A percentile compares a stretch with the other conserved stretches of the same genome.
phyloP scores from a whole-genome alignment of 2,888 invertebrate genomes.

The Craniophora ligustri region DNA sequence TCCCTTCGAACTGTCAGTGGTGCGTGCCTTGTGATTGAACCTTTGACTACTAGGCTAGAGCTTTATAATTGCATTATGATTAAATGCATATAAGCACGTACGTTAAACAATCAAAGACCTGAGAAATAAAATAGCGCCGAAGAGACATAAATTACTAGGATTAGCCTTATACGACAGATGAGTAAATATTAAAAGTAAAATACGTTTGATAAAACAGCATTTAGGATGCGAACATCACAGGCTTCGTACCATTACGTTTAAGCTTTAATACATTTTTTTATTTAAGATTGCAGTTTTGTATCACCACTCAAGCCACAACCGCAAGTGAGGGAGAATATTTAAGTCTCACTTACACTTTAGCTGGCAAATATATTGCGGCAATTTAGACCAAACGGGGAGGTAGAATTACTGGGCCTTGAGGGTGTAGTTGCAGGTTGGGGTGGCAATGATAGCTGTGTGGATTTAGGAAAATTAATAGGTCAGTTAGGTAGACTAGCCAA shows the following conservation, averaged over 20 bases:
- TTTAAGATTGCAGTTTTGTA: slow-evolving; percentile 59
- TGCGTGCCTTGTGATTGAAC: no score
- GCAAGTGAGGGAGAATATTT: slow-evolving; percentile 68
- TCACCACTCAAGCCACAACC: slow-evolving; percentile 52
- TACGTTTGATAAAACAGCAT: slow-evolving; percentile 8
- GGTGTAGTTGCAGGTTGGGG: slow-evolving; percentile 48
- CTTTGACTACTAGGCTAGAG: no score
- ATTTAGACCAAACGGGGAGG: slow-evolving; percentile 65
- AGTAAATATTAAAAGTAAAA: neutral
- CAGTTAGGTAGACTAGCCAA: slow-evolving; percentile 12
- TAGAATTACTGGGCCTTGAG: slow-evolving; percentile 61
- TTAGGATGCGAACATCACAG: slow-evolving; percentile 6
- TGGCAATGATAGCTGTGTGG: slow-evolving; percentile 35
- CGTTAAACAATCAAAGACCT: no score
- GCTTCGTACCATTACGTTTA: slow-evolving; percentile 12
- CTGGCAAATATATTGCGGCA: slow-evolving; percentile 77
- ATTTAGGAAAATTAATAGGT: slow-evolving; percentile 30
- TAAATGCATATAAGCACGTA: no score
- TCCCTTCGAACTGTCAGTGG: no score
- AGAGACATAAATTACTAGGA: slow-evolving; percentile 1
- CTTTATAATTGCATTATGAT: no score
- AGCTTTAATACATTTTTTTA: slow-evolving; percentile 26
- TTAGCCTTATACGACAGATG: slow-evolving; percentile 7
- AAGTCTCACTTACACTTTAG: slow-evolving; percentile 76
- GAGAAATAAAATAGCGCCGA: neutral